These are phyloP conservation scores for Melolontha melolontha DNA, from an alignment of 2,888 invertebrate genomes.

Conservation along the genomic window DNA sequence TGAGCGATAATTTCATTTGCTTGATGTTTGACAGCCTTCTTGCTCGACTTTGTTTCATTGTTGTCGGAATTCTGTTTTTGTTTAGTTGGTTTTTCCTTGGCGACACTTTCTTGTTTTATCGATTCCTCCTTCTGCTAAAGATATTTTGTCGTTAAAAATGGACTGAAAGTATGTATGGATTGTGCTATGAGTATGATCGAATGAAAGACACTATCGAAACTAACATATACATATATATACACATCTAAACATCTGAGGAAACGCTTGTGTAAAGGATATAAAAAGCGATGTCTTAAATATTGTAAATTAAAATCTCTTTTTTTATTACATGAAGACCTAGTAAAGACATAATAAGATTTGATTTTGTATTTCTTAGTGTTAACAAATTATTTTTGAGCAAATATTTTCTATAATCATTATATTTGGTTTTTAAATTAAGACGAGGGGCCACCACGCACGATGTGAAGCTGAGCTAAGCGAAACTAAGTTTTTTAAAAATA, in stretches of 20 bases:
- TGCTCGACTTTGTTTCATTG: conserved; percentile 35
- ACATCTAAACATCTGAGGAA: not conserved
- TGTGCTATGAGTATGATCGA: no score
- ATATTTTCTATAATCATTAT: not conserved
- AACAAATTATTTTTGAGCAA: not conserved
- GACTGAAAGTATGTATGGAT: no score
- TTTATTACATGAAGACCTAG: no score
- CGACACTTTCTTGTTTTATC: conserved; percentile 42
- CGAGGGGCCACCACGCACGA: no score
- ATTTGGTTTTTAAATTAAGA: no score
- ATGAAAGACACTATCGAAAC: no score
- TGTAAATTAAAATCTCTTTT: not conserved
- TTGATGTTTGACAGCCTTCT: conserved; percentile 35
- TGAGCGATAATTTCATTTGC: conserved; percentile 30
- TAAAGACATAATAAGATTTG: no score
- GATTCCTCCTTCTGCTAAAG: conserved; percentile 41
- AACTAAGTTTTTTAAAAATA: no score
- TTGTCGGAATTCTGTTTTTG: conserved; percentile 54
- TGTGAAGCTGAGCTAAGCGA: no score
- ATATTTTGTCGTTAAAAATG: not conserved
- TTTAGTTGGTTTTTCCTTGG: conserved; percentile 50
- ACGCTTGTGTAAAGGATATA: not conserved
- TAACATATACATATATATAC: not conserved
- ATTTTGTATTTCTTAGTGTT: no score
- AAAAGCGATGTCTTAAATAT: conserved; percentile 3